Evolutionary conservation across 2,888 invertebrate species (phyloP).

Genomic region (Trilocha varians): DNA sequence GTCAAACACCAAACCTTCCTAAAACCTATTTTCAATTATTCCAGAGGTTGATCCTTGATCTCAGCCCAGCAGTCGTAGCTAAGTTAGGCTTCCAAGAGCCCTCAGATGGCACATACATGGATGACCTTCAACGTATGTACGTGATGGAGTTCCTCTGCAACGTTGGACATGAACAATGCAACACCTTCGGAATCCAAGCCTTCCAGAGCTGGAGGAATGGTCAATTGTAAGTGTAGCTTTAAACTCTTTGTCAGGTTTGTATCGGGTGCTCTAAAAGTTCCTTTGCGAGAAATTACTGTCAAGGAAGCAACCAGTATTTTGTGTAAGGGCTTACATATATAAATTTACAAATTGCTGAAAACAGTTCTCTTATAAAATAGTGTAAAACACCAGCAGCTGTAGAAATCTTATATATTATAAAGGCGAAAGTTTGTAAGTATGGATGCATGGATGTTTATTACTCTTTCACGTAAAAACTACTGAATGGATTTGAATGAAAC

Average conservation of each 20-base stretch:
- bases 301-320: no score
- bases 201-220: conserved; percentile 52
- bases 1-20: not conserved
- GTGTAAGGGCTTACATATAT: no score
- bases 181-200: conserved; percentile 35
- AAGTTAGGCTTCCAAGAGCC: conserved; percentile 67
- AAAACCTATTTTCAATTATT: conserved; percentile 12
- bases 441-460: no score
- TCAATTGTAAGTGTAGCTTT: conserved; percentile 29
- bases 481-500: no score
- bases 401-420: no score
- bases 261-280: no score
- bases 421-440: no score
- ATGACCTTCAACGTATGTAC: conserved; percentile 66
- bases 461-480: no score
- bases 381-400: no score
- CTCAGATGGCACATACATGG: conserved; percentile 57
- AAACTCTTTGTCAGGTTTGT: not conserved
- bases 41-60: conserved; percentile 50
- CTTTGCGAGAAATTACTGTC: no score
- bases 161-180: conserved; percentile 50
- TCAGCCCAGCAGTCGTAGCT: conserved; percentile 57
- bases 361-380: no score
- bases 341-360: no score
- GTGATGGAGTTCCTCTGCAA: conserved; percentile 73